A percentile compares a stretch with the other conserved stretches of the same genome.
These are phyloP conservation scores for Myripristis jacobus DNA, from an alignment of 2,797 vertebrate genomes.

Conservation along the genomic window DNA sequence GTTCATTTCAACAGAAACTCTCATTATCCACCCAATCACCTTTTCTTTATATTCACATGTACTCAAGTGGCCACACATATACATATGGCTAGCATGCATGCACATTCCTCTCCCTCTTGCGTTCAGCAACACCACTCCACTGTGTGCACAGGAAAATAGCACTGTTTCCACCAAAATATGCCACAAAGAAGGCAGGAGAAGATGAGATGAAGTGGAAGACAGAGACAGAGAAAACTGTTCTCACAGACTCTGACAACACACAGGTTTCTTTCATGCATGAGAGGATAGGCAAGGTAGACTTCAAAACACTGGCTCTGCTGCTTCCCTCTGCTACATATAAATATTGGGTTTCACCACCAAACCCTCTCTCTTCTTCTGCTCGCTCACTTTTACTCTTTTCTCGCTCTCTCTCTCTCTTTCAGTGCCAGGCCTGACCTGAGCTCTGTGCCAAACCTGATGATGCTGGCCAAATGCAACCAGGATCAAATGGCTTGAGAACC, in stretches of 20 bases:
- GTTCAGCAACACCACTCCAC: conserved; percentile 7
- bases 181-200: conserved; percentile 4
- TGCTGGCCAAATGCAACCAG: conserved; percentile 77
- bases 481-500: conserved; percentile 80
- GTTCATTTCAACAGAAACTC: conserved; percentile 70
- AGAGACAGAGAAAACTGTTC: neutral
- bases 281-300: conserved; percentile 13
- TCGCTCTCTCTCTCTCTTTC: conserved; percentile 54
- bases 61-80: conserved; percentile 42
- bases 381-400: conserved; percentile 39
- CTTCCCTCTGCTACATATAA: conserved; percentile 31
- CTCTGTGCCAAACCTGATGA: conserved; percentile 72
- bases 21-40: conserved; percentile 69
- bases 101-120: neutral
- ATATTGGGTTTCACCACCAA: conserved; percentile 49
- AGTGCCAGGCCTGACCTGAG: conserved; percentile 64
- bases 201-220: neutral
- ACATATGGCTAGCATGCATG: conserved; percentile 3
- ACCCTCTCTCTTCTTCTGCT: conserved; percentile 34
- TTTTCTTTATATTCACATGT: conserved; percentile 40
- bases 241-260: neutral
- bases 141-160: conserved; percentile 18
- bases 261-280: conserved; percentile 20
- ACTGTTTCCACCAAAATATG: conserved; percentile 21
- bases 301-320: conserved; percentile 5